Percentiles rank a stretch among this genome's conserved stretches.
These are phyloP conservation scores for Helicoverpa armigera DNA, from an alignment of 1,140 invertebrate genomes.

Conservation along the genomic window DNA sequence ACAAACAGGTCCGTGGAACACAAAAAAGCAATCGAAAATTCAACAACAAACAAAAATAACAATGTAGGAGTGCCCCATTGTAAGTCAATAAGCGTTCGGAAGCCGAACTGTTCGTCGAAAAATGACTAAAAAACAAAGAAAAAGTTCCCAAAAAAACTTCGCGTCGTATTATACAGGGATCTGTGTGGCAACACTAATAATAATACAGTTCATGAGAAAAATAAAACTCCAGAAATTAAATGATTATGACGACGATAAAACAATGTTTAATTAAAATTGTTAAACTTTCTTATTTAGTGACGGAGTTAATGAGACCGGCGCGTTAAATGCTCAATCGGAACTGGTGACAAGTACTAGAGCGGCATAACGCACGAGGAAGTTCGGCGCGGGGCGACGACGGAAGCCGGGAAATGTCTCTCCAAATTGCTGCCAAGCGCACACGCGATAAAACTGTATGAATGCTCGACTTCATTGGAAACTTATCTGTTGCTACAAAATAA, in stretches of 20 bases:
- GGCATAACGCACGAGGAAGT: conserved; percentile 68
- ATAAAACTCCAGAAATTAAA: conserved; percentile 15
- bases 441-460: conserved; percentile 36
- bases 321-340: conserved; percentile 81
- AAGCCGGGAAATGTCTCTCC: conserved; percentile 53
- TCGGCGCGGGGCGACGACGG: conserved; percentile 52
- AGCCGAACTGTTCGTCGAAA: background rate
- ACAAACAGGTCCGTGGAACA: background rate
- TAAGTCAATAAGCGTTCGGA: conserved; percentile 30
- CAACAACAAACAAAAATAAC: background rate
- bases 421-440: conserved; percentile 37
- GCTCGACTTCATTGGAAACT: conserved; percentile 35
- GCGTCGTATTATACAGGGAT: background rate
- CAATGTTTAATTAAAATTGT: conserved; percentile 39
- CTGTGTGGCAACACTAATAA: conserved; percentile 1
- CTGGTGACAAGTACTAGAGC: conserved; percentile 83
- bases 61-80: conserved; percentile 21
- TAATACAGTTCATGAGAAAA: conserved; percentile 11
- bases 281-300: conserved; percentile 44
- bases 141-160: background rate
- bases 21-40: conserved; percentile 11
- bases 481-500: conserved; percentile 37
- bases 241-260: background rate
- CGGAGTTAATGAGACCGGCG: conserved; percentile 51
- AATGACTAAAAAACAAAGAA: conserved; percentile 1